Evolutionary conservation across 2,797 vertebrate genomes (phyloP).

Genomic region (Psittacula derbiana): DNA sequence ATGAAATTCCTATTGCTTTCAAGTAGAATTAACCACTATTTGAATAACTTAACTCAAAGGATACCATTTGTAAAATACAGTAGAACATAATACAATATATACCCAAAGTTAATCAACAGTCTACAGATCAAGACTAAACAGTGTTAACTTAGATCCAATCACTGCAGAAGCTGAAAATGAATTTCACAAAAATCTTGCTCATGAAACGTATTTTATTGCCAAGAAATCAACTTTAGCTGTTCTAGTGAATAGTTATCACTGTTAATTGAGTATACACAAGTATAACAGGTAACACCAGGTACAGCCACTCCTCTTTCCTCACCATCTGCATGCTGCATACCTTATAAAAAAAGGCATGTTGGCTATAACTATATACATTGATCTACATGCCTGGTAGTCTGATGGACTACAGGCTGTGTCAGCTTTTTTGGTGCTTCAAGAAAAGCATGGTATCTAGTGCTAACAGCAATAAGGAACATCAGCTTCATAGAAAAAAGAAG

Average conservation of each 20-base stretch:
- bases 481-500: not conserved
- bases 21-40: not conserved
- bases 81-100: not conserved
- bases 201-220: not conserved
- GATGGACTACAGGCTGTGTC: not conserved
- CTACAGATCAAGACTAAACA: not conserved
- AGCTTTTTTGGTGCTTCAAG: not conserved
- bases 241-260: not conserved
- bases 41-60: not conserved
- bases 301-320: not conserved
- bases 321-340: no score
- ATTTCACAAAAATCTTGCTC: not conserved
- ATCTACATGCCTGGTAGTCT: not conserved
- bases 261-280: not conserved
- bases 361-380: not conserved
- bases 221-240: not conserved
- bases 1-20: not conserved
- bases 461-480: not conserved
- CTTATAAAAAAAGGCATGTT: not conserved
- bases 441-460: not conserved
- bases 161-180: not conserved
- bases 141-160: not conserved
- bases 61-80: not conserved
- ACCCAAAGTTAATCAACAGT: not conserved
- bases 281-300: not conserved